Evolutionary conservation across 2,113 vertebrate species (phyloP).

Genomic region (Megaptera novaeangliae): DNA sequence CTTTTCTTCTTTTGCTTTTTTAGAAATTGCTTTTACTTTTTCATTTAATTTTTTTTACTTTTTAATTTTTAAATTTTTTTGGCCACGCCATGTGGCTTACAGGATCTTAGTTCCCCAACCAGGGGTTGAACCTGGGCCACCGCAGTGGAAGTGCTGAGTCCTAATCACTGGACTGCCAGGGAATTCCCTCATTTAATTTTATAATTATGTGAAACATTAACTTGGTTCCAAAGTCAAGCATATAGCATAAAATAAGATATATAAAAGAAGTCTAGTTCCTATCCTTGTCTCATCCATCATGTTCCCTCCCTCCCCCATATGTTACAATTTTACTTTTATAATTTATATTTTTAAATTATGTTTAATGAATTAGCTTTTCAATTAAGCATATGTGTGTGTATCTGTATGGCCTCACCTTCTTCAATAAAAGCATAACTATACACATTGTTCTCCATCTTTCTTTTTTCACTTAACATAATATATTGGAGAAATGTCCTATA

Average conservation of each 20-base stretch:
- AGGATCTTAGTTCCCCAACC: not conserved
- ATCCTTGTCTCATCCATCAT: not conserved
- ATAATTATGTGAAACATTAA: not conserved
- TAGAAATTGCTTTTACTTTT: not conserved
- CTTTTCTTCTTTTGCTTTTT: not conserved
- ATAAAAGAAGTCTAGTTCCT: not conserved
- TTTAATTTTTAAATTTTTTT: not conserved
- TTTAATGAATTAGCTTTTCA: not conserved
- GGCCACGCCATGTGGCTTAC: accelerated
- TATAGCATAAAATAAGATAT: not conserved
- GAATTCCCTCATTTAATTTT: not conserved
- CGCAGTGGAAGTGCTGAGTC: not conserved
- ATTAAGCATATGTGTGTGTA: not conserved
- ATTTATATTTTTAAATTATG: not conserved
- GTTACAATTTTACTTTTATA: not conserved
- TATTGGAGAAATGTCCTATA: not conserved
- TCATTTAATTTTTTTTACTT: not conserved
- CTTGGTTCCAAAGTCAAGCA: not conserved
- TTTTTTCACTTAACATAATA: not conserved
- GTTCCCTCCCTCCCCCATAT: not conserved
- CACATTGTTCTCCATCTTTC: not conserved
- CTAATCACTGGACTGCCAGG: not conserved
- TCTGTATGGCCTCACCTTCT: not conserved
- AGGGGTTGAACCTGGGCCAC: not conserved
- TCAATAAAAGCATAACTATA: not conserved